Base-by-base conservation (phyloP, 2,797 vertebrate species). In the Anisognathus igniventris region DNA sequence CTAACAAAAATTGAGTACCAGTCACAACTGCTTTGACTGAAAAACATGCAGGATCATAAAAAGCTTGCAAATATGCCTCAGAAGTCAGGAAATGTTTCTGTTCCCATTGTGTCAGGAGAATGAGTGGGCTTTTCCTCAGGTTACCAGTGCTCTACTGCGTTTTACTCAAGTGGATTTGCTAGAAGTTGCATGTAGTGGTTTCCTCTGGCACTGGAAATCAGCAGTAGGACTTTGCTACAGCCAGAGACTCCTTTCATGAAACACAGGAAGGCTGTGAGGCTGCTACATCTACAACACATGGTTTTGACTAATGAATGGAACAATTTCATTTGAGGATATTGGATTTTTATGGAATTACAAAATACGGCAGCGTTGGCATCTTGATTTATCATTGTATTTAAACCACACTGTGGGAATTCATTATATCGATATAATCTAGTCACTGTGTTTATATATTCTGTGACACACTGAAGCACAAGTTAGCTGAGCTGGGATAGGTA, bases 1-100 rank as follows among this genome's bases (percentile, higher is more conserved):
- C 33, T 92, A 84, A 79, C 18, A 2, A 89, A 90, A 95, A 93
- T 45, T 35, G 68, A 96, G 51, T 60, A 72, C 66, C 45, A 51
- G 62, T 93, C 86, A 90, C 70, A 95, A 88, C 58, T 72, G 44
- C 28, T 89, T 92, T 92, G 50, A 54, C 39, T 88, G 75, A 84
- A 83, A 65, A 85, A 67, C 37, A 33, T 37, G 31, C 9, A 42
- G 65, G 50, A 47, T 75, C 68, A 70, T 48, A 40, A 76, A 77
- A 82, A 66, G 4, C 33, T 82, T 56, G 50, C 25, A 76, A 54
- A 81, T 73, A 9, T 7, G 28, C 56, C 33, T 51, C 33, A 84
- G 45, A 81, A 92, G 9, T 56, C 67, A 79, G 17, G 4, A 53
- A n/a, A 33, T 1, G 1, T 17, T 56, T 2, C 45, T 89, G 53